These are phyloP conservation scores for Palythoa heliodiscus DNA, from an alignment of 92 coral and sea anemone genomes.

Conservation along the genomic window DNA sequence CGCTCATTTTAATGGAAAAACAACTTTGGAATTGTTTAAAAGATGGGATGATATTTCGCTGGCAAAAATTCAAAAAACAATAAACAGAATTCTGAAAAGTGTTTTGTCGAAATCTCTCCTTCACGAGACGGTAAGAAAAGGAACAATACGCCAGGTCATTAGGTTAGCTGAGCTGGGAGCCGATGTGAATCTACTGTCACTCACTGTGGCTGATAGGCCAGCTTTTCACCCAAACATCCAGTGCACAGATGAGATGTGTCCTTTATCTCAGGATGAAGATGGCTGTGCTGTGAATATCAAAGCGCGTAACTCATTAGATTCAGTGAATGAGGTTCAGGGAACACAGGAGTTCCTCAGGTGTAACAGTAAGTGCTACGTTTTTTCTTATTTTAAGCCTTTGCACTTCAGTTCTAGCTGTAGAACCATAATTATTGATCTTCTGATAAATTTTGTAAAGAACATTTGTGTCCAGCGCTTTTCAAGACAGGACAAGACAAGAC, in stretches of 20 bases:
- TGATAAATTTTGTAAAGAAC: no score
- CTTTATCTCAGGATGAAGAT: not conserved
- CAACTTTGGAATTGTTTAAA: not conserved
- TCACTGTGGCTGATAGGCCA: not conserved
- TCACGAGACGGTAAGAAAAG: conserved; percentile 11
- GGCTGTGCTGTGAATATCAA: not conserved
- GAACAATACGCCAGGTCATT: not conserved
- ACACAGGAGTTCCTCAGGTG: not conserved
- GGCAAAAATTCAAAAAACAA: not conserved
- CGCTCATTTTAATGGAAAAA: conserved; percentile 17
- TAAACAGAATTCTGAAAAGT: not conserved
- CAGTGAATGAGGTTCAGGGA: not conserved
- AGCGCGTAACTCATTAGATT: no score
- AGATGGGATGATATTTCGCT: not conserved
- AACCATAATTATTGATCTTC: no score
- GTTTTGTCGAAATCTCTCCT: not conserved
- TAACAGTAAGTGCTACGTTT: no score
- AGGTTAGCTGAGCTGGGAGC: conserved; percentile 6
- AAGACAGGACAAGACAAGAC: no score
- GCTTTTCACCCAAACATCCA: not conserved
- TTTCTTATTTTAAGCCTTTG: no score
- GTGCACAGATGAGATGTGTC: not conserved
- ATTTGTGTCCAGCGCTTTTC: no score
- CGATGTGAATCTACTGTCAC: conserved; percentile 6
- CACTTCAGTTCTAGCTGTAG: no score